These are phyloP conservation scores for Oreochromis mossambicus DNA, from an alignment of 2,797 vertebrate species.

Conservation along the genomic window DNA sequence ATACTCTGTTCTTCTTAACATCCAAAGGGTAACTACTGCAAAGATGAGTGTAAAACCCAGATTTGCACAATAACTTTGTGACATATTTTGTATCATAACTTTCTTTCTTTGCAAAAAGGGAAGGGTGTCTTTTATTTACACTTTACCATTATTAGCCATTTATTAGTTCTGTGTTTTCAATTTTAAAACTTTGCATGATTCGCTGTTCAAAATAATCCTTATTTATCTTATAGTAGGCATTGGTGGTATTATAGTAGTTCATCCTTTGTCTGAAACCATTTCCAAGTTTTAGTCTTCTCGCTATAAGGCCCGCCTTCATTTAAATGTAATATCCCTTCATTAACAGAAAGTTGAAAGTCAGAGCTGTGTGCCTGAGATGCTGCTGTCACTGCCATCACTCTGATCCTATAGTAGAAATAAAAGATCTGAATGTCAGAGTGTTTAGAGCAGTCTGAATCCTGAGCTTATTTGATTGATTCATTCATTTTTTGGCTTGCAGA, in stretches of 20 bases:
- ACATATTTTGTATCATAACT: neutral
- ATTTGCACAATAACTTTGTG: neutral
- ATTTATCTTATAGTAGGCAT: no score
- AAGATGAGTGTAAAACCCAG: fast-evolving
- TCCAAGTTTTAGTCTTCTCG: no score
- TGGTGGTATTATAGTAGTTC: no score
- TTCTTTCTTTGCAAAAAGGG: neutral
- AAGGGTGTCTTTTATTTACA: no score
- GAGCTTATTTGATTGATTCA: neutral
- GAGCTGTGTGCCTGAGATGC: neutral
- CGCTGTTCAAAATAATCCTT: no score
- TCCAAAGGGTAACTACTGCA: neutral
- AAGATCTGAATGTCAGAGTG: no score
- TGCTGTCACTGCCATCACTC: neutral
- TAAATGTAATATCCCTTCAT: neutral
- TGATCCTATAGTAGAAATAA: neutral
- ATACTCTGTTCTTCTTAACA: neutral
- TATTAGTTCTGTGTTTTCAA: no score
- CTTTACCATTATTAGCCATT: neutral
- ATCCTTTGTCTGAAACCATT: no score
- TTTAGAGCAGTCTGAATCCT: neutral
- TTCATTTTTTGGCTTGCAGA: neutral
- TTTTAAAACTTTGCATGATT: no score
- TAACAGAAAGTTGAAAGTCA: neutral
- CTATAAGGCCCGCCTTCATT: neutral